Base-by-base conservation (phyloP, 1,140 invertebrate species). In the Rhagoletis zephyria region DNA sequence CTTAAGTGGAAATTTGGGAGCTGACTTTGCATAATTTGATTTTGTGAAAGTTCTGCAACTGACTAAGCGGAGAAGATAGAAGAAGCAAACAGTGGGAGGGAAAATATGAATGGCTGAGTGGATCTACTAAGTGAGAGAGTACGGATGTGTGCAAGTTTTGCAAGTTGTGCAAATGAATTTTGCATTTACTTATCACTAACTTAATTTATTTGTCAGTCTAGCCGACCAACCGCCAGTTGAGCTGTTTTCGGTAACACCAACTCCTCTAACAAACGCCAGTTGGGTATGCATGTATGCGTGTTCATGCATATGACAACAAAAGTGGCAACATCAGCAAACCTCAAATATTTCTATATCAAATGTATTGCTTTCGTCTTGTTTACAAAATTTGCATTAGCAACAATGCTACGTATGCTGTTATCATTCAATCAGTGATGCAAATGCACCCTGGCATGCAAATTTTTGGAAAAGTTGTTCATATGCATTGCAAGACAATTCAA, bases 11-110 rank as follows among this genome's bases (percentile, higher is more conserved):
- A 74, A 74, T 74, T 74, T 74, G 67, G 45, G 67, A 74, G 67
- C 42, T 74, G 67, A 74, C 67, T 74, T 30, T 16, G 67, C 67
- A 45, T 74, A 74, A 74, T 74, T 74, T 74, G 67, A 74, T 74
- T 74, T 74, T 74, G 30, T 30, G 67, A 3, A 74, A 74, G 40
- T 74, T 74, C 12, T 74, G 67, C 67, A 74, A 74, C 45, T 74
- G 40, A 74, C 67, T 74, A 14, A 74, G 4, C 42, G 45, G 16
- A 40, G 12, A 12, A 30, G 40, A 40, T 9, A 40, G 64, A 14
- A 10, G 64, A 2, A 30, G 64, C 10, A 30, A 19, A 40, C 9
- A 2, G 30, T 19, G 64, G 7, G 64, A 56, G 64, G 7, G 64
- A 16, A 42, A 10, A 42, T 74, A 42, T 4, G 67, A 74, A 42